Evolutionary conservation across 2,113 vertebrate species (phyloP), one percentile per base, ranked within the genome.

Genomic region (Centrocercus urophasianus): DNA sequence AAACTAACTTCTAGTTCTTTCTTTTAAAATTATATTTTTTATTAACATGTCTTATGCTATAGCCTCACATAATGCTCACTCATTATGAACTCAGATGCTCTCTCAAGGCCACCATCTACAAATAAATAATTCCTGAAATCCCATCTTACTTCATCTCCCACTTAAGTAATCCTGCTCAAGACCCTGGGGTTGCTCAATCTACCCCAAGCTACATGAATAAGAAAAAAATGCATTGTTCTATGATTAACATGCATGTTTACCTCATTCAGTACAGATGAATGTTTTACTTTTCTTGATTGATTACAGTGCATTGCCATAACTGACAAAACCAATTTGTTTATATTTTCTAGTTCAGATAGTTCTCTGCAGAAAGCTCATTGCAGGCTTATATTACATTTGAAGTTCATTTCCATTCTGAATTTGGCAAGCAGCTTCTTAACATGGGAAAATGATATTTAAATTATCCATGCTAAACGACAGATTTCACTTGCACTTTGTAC

Each of bases 321-420:
- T 91, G 64, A 73, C 61, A 90, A 92, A 86, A 52, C 0, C 34
- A 85, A 66, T 87, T 89, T 95, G 42, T 8, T 91, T 93, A 40
- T 86, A 91, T 89, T 93, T 96, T 95, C 79, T 88, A 86, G 82
- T 91, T 79, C 83, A 91, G 69, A 56, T 81, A 81, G 36, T 83
- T 89, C 57, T 91, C 70, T 89, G 57, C 50, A 78, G 74, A 95
- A 91, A 80, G 16, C 56, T 91, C 24, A 77, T 10, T 85, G 60
- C 36, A 80, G 79, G 24, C 24, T 93, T 63, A 86, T 61, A 71
- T 59, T 80, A 38, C 64, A 86, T 91, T 85, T 71, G 60, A 87
- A 88, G 54, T 91, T 93, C 14, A 36, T 93, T 87, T 87, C 71
- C 60, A 82, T 22, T 47, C 60, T 43, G 75, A 74, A 77, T 89